A percentile compares a stretch with the other conserved stretches of the same genome.
These are phyloP conservation scores for Cantharis rufa DNA, from an alignment of 2,888 invertebrate genomes.

Conservation along the genomic window DNA sequence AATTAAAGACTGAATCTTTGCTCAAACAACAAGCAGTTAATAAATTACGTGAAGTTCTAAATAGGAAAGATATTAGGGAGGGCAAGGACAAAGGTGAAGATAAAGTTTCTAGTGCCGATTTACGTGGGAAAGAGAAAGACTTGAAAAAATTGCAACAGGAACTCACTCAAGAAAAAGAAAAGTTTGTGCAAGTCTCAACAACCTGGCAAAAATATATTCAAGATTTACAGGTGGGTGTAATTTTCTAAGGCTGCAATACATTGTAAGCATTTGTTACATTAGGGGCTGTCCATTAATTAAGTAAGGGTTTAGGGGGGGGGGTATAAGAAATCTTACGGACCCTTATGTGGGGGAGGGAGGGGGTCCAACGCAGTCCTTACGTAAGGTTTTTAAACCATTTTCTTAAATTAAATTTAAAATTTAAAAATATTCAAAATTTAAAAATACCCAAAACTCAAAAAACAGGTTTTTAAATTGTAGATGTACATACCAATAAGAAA, in stretches of 20 bases:
- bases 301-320: no score
- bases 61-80: constrained; percentile 81
- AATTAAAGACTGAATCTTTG: constrained; percentile 84
- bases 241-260: not conserved
- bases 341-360: no score
- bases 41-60: constrained; percentile 96
- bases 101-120: constrained; percentile 77
- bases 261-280: not conserved
- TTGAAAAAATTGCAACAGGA: constrained; percentile 93
- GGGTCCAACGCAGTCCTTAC: no score
- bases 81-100: constrained; percentile 75
- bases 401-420: no score
- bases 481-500: no score
- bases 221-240: constrained; percentile 63
- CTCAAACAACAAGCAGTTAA: constrained; percentile 94
- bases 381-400: no score
- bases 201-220: constrained; percentile 86
- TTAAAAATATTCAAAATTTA: no score
- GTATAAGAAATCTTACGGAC: no score
- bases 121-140: constrained; percentile 91
- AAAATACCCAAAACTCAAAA: no score
- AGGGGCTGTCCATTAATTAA: no score
- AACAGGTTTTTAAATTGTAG: no score
- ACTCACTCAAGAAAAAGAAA: constrained; percentile 90
- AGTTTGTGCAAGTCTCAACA: constrained; percentile 84